Percentiles rank a stretch among this genome's conserved stretches.
These are phyloP conservation scores for Celastrina argiolus DNA, from an alignment of 2,888 invertebrate genomes.

Conservation along the genomic window DNA sequence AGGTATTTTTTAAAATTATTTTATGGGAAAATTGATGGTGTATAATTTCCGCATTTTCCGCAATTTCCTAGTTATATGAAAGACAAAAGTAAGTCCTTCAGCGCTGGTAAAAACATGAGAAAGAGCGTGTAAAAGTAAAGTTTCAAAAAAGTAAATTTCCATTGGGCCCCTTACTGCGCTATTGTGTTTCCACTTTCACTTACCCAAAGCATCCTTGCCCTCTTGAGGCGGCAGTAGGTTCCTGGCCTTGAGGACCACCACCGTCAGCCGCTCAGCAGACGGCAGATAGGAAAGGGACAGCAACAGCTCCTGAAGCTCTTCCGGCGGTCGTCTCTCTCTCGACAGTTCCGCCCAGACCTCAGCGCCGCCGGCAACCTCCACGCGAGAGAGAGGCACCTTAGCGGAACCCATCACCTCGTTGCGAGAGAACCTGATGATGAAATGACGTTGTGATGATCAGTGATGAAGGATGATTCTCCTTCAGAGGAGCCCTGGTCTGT, in stretches of 20 bases:
- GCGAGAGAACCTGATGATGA: slow-evolving; percentile 84
- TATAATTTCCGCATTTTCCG: too few relatives aligned
- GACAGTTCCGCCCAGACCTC: slow-evolving; percentile 94
- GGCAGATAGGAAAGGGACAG: slow-evolving; percentile 92
- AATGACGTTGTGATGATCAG: too few relatives aligned
- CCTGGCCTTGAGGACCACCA: slow-evolving; percentile 89
- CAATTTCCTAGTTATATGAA: too few relatives aligned
- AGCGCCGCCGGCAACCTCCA: slow-evolving; percentile 86
- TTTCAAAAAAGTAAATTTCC: too few relatives aligned
- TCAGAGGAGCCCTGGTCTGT: too few relatives aligned
- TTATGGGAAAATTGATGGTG: too few relatives aligned
- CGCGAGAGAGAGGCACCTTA: slow-evolving; percentile 85
- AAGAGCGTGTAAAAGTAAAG: too few relatives aligned
- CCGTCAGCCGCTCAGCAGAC: slow-evolving; percentile 90
- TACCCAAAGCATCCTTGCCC: slow-evolving; percentile 81
- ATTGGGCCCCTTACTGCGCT: too few relatives aligned
- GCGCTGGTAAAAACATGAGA: too few relatives aligned
- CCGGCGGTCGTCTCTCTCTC: slow-evolving; percentile 88
- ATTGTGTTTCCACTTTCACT: slow-evolving; percentile 30
- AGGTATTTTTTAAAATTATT: too few relatives aligned
- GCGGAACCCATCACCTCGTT: slow-evolving; percentile 94
- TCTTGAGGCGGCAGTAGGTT: slow-evolving; percentile 87
- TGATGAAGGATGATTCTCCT: too few relatives aligned
- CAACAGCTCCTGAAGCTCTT: slow-evolving; percentile 88
- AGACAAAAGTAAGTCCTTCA: too few relatives aligned